Base-by-base conservation (phyloP, 2,888 invertebrate genomes). In the Anoplius nigerrimus region DNA sequence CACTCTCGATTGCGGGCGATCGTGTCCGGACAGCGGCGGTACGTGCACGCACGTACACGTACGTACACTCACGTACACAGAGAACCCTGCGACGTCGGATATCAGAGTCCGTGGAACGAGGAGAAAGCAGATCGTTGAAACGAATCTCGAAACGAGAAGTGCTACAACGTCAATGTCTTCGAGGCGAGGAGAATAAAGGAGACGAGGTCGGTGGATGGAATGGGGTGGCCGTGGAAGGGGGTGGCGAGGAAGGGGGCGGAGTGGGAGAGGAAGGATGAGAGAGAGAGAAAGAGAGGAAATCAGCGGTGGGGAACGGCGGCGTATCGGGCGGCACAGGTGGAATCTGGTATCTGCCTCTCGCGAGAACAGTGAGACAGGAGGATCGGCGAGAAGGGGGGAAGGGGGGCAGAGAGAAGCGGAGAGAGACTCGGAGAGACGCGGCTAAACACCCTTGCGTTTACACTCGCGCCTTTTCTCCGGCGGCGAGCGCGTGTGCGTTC, bases 381-480 rank as follows among this genome's bases (percentile, higher is more conserved):
- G 42, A 16, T n/a, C 42, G 22, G 20, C 13, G 22, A 18, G n/a
- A 59, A 20, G 46, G 59, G 46, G 43, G 45, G n/a, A 45, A 43
- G 21, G 57, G 55, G 59, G 34, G 52, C 45, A 54, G 54, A 55
- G 27, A 54, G 16, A 45, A 21, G 34, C 51, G 48, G 27, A 34
- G 55, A 55, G n/a, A 48, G 16, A 48, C 42, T 42, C 42, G 51
- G 67, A 69, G 58, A 67, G 71, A 61, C 71, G 81, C 83, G 84
- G 82, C 85, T 83, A 84, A 85, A 85, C 84, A 85, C 85, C 84
- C 82, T 85, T 84, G 86, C 85, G 81, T 84, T 84, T 79, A 82
- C 72, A 73, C 77, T 75, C 65, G 72, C 75, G 75, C 80, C 79
- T 77, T 76, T 79, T 78, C 78, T 73, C 68, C 72, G 61, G 75